Evolutionary conservation across 2,113 vertebrate genomes (phyloP).

Genomic region (Bubo blakistoni): DNA sequence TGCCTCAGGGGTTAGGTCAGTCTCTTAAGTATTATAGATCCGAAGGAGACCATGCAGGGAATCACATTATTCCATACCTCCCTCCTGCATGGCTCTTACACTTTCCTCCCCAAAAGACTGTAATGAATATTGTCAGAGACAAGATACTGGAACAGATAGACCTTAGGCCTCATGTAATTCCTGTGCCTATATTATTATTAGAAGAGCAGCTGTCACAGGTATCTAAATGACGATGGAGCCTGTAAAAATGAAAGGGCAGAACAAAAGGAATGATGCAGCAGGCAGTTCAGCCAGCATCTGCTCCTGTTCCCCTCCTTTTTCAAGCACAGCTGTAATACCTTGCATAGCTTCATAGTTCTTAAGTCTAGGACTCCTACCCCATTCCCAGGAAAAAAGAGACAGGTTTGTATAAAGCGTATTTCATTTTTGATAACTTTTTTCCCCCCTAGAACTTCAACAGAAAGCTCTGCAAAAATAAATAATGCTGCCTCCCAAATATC

Average conservation of each 20-base stretch:
- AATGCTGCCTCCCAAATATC: neutral
- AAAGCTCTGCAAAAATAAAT: neutral
- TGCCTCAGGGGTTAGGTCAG: conserved; percentile 15
- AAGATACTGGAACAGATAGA: conserved; percentile 9
- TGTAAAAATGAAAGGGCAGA: neutral
- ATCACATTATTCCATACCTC: conserved; percentile 13
- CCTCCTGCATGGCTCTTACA: neutral
- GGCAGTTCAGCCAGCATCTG: neutral
- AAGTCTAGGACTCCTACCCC: neutral
- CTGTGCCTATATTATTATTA: neutral
- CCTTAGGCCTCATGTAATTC: neutral
- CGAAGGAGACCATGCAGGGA: neutral
- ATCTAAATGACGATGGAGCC: neutral
- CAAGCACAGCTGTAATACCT: neutral
- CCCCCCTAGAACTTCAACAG: neutral
- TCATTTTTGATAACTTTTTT: neutral
- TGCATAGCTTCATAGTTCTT: neutral
- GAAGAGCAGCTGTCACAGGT: conserved; percentile 5
- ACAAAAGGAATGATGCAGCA: neutral
- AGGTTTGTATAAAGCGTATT: neutral
- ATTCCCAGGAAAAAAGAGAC: neutral
- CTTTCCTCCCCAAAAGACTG: neutral
- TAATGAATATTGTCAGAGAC: conserved; percentile 54
- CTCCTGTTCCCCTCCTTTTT: neutral
- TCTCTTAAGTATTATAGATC: conserved; percentile 39